A percentile compares a stretch with the other conserved stretches of the same genome.
Conservation (phyloP, 2,797 vertebrate genomes). For the Rousettus madagascariensis region DNA sequence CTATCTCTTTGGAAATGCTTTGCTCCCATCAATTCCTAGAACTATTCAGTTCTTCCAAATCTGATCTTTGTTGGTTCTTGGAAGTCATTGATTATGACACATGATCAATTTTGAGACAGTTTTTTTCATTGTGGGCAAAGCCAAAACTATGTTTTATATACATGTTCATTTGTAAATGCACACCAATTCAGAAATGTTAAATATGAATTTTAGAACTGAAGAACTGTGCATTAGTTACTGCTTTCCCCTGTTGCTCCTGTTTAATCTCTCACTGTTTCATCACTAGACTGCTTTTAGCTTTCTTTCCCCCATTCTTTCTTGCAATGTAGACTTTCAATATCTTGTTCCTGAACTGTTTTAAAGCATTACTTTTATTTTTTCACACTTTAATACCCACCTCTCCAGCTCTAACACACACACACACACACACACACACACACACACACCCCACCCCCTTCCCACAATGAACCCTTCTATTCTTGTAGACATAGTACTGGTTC, state of each 20-base stretch:
- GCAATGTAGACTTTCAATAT: background rate
- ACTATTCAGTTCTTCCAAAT: background rate
- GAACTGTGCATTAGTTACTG: background rate
- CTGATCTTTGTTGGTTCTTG: background rate
- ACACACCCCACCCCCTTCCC: background rate
- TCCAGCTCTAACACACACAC: background rate
- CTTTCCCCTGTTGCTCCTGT: background rate
- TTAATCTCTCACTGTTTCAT: background rate
- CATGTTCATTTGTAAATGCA: background rate
- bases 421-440: no score
- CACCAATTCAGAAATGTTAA: background rate
- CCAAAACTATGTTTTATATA: background rate
- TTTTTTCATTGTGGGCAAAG: background rate
- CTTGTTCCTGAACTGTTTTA: background rate
- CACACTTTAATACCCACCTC: background rate
- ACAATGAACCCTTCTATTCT: background rate
- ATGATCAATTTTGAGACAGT: background rate
- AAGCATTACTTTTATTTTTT: background rate
- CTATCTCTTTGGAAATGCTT: background rate
- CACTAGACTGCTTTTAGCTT: background rate
- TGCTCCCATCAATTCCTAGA: background rate
- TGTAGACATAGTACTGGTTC: background rate
- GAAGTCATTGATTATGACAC: background rate
- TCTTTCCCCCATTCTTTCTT: background rate
- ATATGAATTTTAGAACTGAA: background rate